Base-by-base conservation (phyloP, 2,113 vertebrate genomes). In the Mormyrus lacerda region DNA sequence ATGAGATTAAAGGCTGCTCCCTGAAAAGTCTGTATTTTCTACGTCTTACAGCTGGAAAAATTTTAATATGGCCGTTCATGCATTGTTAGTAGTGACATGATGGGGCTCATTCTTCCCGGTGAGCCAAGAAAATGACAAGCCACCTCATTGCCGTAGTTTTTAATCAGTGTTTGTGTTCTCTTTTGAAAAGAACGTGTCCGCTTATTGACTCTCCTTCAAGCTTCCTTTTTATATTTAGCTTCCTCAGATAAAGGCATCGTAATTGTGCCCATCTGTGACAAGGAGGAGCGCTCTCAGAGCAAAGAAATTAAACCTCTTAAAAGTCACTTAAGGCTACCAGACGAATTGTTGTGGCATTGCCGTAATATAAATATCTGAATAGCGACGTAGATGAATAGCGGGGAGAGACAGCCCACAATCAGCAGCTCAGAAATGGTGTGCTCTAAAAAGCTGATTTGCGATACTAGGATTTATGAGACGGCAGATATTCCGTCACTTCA, bases 151-250 rank as follows among this genome's bases (percentile, higher is more conserved):
- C 48, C 50, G 19, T 39, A 19, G 9, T 83, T 89, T 89, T 58
- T 58, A 89, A 85, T 85, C 50, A 89, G 53, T 53, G 76, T 84
- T 84, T 58, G 50, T 84, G 76, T 83, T 53, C 50, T 58, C 61
- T n/a, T 53, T n/a, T 53, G 51, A 89, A 82, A 89, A 39, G 76
- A 11, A 84, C 19, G 27, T 39, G 83, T 89, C 88, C 31, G 51
- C 58, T 89, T 84, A 84, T 85, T 89, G 88, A 89, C 42, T 42
- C 35, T 89, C 39, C 83, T 89, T 50, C 76, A 65, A 61, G 53
- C 51, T 35, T 31, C 82, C 45, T 84, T 85, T 89, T 89, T 85
- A 45, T 1, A 35, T 85, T 53, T 31, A 4, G 87, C 13, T 88
- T 51, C 69, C 27, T 61, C n/a, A 50, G 39, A 85, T 45, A 84